These are phyloP conservation scores for Ormyrus thymus DNA, from an alignment of 2,888 invertebrate genomes.

Conservation along the genomic window DNA sequence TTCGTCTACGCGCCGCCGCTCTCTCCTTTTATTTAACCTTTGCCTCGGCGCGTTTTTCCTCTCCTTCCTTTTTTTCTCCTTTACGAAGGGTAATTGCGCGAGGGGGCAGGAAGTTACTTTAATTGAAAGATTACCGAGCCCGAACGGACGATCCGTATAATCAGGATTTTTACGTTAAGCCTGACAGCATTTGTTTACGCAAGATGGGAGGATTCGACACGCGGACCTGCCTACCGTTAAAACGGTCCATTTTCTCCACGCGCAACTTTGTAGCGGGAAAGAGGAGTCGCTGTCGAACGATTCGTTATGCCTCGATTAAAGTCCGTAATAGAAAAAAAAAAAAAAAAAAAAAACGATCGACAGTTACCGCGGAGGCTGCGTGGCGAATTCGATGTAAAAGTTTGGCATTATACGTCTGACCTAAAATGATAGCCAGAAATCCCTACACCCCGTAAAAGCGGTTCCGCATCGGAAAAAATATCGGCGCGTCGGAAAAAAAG, in stretches of 20 bases:
- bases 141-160: neutral
- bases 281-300: neutral
- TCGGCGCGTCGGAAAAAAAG: too few species aligned
- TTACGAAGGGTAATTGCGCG: slow-evolving; percentile 33
- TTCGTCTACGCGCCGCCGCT: neutral
- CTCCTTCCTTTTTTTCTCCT: neutral
- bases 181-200: too few species aligned
- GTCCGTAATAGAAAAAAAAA: neutral
- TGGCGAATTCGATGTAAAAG: too few species aligned
- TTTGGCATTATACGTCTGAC: too few species aligned
- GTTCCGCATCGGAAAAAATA: too few species aligned
- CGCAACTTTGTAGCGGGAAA: neutral
- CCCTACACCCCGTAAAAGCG: too few species aligned
- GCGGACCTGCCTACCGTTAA: neutral
- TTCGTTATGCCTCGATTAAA: neutral
- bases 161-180: slow-evolving; percentile 12
- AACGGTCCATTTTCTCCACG: neutral
- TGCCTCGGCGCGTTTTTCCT: neutral
- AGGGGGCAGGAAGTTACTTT: slow-evolving; percentile 44
- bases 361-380: too few species aligned
- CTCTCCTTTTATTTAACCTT: slow-evolving; percentile 43
- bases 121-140: slow-evolving; percentile 50
- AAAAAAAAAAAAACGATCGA: neutral
- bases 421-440: too few species aligned
- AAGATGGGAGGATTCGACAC: neutral